Percentiles rank a stretch among this genome's conserved stretches.
phyloP scores from a whole-genome alignment of 53 echinoderm and acorn worm genomes.

The Henricia sp. region DNA sequence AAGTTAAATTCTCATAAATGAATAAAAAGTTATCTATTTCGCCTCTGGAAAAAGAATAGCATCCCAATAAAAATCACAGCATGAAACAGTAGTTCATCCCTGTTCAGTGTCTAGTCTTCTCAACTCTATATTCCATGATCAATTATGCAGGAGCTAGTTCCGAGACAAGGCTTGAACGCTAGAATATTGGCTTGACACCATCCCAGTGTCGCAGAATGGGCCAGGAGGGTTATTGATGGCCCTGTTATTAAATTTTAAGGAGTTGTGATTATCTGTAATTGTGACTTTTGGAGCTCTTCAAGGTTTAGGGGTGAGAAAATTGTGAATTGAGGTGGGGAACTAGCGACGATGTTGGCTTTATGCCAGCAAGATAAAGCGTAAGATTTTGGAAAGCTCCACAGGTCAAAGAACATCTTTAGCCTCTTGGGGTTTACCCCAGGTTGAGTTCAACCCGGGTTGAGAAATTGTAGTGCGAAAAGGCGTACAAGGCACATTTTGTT shows the following conservation, averaged over 20 bases:
- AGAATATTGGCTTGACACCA: slow-evolving; percentile 32
- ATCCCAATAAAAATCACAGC: background rate
- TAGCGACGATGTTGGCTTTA: slow-evolving; percentile 3
- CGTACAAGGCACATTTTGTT: no score
- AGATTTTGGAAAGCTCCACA: no score
- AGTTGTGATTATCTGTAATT: slow-evolving; percentile 45
- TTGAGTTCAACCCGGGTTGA: no score
- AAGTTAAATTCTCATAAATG: no score
- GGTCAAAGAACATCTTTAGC: no score
- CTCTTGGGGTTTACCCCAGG: no score
- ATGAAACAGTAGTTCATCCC: slow-evolving; percentile 58
- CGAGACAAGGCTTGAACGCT: slow-evolving; percentile 27
- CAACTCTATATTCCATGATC: slow-evolving; percentile 32
- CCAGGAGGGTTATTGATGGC: slow-evolving; percentile 52
- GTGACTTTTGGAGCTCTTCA: slow-evolving; percentile 39
- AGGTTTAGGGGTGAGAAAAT: slow-evolving; percentile 34
- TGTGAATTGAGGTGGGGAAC: slow-evolving; percentile 10
- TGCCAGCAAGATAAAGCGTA: no score
- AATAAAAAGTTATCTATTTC: no score
- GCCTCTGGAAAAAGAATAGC: no score
- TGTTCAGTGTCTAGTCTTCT: background rate
- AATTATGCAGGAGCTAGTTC: slow-evolving; percentile 54
- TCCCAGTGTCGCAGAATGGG: background rate
- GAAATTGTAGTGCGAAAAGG: no score
- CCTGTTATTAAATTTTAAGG: slow-evolving; percentile 49